Base-by-base conservation (phyloP, 2,888 invertebrate species). In the Dasysyrphus albostriatus region DNA sequence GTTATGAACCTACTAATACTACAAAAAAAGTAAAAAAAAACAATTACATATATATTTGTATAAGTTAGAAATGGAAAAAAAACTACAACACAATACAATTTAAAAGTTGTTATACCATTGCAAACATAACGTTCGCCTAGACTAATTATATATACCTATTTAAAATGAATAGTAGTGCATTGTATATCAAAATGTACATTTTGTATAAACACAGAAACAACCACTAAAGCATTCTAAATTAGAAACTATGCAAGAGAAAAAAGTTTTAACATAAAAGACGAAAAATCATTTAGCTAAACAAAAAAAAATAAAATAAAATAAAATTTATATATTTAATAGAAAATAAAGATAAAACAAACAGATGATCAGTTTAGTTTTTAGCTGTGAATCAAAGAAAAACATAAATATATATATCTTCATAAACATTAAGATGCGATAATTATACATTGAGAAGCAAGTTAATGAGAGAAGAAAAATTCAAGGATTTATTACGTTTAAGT, bases 121-220 rank as follows among this genome's bases (percentile, higher is more conserved):
- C 84, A 85, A 76, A 85, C 81, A 67, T 69, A 73, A 77, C 29
- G 85, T 85, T 85, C 85, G 85, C 85, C 78, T 85, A 85, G 82
- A 82, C 70, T 82, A 82, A 84, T 76, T 70, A 80, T 76, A 69
- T 69, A 69, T 69, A 69, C 51, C 51, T 69, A 69, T 69, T n/a
- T 37, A 47, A 65, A 47, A 51, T 14, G 0, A 77, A 67, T 24
- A 58, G 77, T 85, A 82, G 85, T 70, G 85, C 85, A 82, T 85
- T 85, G 85, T 85, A 85, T 85, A 85, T 85, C 81, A 85, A 78
- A 69, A 82, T 85, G 85, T 85, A 85, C 73, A 85, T 85, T 85
- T 85, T 85, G 85, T 85, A 85, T 74, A 82, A 85, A 85, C 19
- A 72, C n/a, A 58, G 34, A 72, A 59, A 47, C 39, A 77, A 79